These are phyloP conservation scores for Isaurus tuberculatus DNA, from an alignment of 92 coral and sea anemone genomes.

Conservation along the genomic window DNA sequence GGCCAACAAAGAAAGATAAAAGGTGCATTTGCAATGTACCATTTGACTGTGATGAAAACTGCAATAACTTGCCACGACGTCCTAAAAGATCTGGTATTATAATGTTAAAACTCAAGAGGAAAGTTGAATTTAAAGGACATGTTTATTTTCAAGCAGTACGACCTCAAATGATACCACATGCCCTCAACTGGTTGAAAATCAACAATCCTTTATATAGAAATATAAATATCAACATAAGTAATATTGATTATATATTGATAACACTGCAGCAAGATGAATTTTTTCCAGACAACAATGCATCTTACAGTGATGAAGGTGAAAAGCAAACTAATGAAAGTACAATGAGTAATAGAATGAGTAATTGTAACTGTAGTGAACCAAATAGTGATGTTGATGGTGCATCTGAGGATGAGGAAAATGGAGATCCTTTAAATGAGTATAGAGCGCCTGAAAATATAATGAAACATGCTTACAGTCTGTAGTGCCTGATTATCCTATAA, in stretches of 20 bases:
- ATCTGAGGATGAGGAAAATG: too few species aligned
- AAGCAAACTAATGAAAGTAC: background rate
- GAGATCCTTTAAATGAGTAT: constrained; percentile 29
- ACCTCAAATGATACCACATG: too few species aligned
- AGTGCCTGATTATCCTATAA: too few species aligned
- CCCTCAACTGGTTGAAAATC: constrained; percentile 55
- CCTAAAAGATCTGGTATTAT: constrained; percentile 76
- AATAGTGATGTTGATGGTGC: constrained; percentile 28
- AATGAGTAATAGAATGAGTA: background rate
- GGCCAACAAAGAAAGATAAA: constrained; percentile 4
- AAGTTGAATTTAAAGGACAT: too few species aligned
- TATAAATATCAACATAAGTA: constrained; percentile 39
- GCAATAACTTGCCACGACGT: too few species aligned
- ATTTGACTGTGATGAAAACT: too few species aligned
- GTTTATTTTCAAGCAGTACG: too few species aligned
- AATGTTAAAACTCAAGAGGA: too few species aligned
- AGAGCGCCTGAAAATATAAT: constrained; percentile 43
- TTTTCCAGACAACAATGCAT: background rate
- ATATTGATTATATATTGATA: constrained; percentile 33
- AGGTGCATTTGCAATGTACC: background rate
- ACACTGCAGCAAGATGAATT: constrained; percentile 9
- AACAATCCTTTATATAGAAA: too few species aligned
- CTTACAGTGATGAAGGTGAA: background rate
- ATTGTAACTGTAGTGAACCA: background rate
- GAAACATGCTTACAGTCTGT: too few species aligned